phyloP scores from a whole-genome alignment of 2,113 vertebrate species.

The Sinocyclocheilus rhinocerous region DNA sequence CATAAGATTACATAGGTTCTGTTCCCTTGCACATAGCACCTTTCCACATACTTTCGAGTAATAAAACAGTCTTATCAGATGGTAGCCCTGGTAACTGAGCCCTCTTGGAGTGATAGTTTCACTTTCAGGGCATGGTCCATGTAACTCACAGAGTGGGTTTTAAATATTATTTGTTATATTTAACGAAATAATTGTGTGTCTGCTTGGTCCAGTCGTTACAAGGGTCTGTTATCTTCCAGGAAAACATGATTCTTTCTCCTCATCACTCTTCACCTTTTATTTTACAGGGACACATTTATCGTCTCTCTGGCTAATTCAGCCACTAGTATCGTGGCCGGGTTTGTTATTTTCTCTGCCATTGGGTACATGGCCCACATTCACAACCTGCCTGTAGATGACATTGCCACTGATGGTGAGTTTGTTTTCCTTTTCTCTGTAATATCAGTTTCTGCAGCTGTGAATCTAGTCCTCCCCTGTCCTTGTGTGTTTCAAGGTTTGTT shows the following conservation, averaged over 20 bases:
- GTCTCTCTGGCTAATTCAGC: constrained; percentile 72
- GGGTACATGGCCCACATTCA: constrained; percentile 78
- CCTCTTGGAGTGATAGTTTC: too few species aligned
- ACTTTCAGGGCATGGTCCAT: too few species aligned
- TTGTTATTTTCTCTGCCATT: constrained; percentile 79
- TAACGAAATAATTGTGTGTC: too few species aligned
- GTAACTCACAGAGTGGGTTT: too few species aligned
- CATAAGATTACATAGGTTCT: too few species aligned
- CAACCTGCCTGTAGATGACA: constrained; percentile 76
- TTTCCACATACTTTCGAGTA: too few species aligned
- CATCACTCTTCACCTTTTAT: neutral
- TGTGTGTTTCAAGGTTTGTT: constrained; percentile 6
- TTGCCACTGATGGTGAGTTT: constrained; percentile 73
- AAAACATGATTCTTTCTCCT: neutral
- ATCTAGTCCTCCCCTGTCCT: neutral
- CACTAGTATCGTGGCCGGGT: constrained; percentile 77
- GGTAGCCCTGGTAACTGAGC: too few species aligned
- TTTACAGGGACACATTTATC: constrained; percentile 71
- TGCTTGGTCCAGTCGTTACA: too few species aligned
- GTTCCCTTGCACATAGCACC: too few species aligned
- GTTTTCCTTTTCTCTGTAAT: neutral
- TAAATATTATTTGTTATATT: too few species aligned
- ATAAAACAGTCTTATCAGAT: too few species aligned
- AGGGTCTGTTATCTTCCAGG: neutral
- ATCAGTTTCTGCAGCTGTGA: neutral